phyloP scores from a whole-genome alignment of 2,113 vertebrate species.

The Manacus vitellinus region DNA sequence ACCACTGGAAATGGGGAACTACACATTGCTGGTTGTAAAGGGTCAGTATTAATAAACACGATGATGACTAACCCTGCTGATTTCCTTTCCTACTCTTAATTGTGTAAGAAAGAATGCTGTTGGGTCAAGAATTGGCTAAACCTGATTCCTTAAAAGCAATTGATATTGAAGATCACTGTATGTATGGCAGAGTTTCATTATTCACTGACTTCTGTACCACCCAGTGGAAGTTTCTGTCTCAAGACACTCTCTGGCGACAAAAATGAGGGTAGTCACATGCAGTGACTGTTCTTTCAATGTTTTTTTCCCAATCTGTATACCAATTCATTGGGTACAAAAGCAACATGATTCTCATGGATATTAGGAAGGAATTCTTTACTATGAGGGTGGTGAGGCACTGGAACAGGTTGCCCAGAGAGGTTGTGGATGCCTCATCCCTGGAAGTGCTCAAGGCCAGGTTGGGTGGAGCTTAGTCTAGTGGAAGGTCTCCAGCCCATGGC shows the following conservation, averaged over 20 bases:
- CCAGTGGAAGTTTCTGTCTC: neutral
- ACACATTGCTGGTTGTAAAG: neutral
- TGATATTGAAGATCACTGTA: neutral
- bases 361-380: neutral
- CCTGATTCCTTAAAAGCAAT: neutral
- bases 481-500: neutral
- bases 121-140: neutral
- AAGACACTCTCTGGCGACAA: neutral
- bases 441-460: neutral
- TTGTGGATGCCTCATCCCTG: neutral
- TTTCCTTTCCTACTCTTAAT: neutral
- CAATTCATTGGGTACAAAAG: neutral
- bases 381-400: neutral
- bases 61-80: neutral
- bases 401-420: neutral
- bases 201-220: neutral
- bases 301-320: neutral
- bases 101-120: neutral
- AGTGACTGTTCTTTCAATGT: neutral
- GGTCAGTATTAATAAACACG: neutral
- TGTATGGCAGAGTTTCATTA: neutral
- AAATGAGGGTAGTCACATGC: neutral
- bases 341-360: neutral
- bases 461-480: neutral
- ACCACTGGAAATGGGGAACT: neutral